Conservation (phyloP, 2,888 invertebrate genomes). For the Eutolmus rufibarbis region DNA sequence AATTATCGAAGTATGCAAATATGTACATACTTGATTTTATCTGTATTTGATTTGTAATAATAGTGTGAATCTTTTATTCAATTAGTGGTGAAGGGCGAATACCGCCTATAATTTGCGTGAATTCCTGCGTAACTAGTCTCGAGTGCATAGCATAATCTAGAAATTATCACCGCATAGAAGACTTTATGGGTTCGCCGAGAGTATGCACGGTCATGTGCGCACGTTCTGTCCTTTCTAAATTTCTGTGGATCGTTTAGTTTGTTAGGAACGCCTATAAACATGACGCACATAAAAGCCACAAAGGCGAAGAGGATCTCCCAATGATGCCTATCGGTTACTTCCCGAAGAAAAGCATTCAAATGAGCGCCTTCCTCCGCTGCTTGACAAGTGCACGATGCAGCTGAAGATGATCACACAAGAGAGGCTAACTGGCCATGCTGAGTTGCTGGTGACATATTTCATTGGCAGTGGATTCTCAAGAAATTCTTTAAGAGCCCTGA, state of each 20-base stretch:
- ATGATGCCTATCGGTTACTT: conserved; percentile 12
- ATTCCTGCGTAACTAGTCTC: background rate
- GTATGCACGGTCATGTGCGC: conserved; percentile 19
- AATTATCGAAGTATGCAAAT: background rate
- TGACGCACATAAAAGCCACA: conserved; percentile 6
- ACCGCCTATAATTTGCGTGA: background rate
- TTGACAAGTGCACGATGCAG: conserved; percentile 16
- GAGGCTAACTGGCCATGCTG: background rate
- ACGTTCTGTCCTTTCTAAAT: conserved; percentile 31
- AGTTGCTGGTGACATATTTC: conserved; percentile 18
- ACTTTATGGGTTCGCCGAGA: conserved; percentile 2
- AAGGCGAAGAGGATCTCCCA: conserved; percentile 24
- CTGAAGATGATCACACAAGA: conserved; percentile 22
- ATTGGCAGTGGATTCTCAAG: background rate
- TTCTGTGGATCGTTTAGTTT: conserved; percentile 14
- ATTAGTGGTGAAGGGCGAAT: background rate
- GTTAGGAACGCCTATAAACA: conserved; percentile 28
- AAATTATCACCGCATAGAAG: background rate
- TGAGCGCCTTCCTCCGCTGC: conserved; percentile 1
- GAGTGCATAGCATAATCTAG: background rate
- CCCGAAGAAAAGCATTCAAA: conserved; percentile 20
- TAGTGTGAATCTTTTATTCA: background rate
- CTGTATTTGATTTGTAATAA: background rate
- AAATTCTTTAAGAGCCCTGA: conserved; percentile 15
- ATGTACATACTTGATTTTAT: background rate